Percentiles rank a stretch among this genome's conserved stretches.
phyloP scores from a whole-genome alignment of 2,113 vertebrate genomes.

The Lophius piscatorius region DNA sequence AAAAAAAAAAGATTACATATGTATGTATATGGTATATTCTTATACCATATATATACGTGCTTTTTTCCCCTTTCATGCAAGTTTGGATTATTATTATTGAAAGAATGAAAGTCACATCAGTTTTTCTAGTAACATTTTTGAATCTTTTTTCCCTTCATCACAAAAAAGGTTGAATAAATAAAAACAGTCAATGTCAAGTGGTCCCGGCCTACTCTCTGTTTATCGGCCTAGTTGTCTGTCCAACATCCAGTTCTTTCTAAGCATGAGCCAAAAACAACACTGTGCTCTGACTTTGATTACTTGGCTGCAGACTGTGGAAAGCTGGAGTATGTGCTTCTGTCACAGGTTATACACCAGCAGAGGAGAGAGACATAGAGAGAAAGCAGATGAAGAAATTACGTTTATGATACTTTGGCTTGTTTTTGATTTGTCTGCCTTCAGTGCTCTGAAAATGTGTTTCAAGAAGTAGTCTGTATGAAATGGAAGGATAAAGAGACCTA shows the following conservation, averaged over 20 bases:
- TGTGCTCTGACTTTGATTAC: conserved; percentile 70
- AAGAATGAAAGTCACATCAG: too few relatives aligned
- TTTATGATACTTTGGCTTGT: conserved; percentile 22
- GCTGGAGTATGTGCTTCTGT: conserved; percentile 65
- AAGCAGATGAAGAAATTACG: conserved; percentile 13
- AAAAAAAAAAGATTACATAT: too few relatives aligned
- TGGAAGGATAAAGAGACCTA: conserved; percentile 33
- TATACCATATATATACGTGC: too few relatives aligned
- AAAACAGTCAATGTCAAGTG: background rate
- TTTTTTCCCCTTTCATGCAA: too few relatives aligned
- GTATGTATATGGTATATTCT: too few relatives aligned
- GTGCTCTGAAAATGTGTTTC: conserved; percentile 15
- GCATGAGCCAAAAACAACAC: conserved; percentile 76
- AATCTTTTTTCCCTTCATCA: background rate
- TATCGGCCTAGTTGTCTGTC: conserved; percentile 11
- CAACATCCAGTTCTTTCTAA: conserved; percentile 52
- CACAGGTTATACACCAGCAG: conserved; percentile 69
- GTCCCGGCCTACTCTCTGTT: conserved; percentile 48
- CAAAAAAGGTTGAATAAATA: conserved; percentile 34
- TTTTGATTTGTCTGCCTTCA: conserved; percentile 26
- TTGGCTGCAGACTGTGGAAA: conserved; percentile 64
- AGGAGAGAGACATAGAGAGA: conserved; percentile 13
- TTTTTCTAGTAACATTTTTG: conserved; percentile 1
- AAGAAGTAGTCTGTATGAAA: conserved; percentile 19
- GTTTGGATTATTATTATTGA: too few relatives aligned